phyloP scores from a whole-genome alignment of 1,140 invertebrate genomes.

The Caerostris darwini region DNA sequence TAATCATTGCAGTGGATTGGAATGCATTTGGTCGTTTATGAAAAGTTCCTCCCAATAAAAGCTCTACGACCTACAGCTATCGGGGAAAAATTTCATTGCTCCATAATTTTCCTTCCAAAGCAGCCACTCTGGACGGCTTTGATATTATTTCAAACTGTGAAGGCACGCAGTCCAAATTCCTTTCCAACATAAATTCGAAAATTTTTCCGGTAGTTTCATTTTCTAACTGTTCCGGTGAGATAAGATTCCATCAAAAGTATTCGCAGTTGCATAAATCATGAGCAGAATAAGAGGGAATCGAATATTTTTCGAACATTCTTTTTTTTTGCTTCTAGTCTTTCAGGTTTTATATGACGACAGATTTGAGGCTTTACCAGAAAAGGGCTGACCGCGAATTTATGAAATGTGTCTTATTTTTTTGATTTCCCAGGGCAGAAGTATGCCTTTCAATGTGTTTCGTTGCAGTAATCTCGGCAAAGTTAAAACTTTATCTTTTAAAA shows the following conservation, averaged over 20 bases:
- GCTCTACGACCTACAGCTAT: neutral
- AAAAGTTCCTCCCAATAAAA: conserved; percentile 17
- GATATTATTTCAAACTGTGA: conserved; percentile 53
- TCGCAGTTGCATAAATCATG: conserved; percentile 54
- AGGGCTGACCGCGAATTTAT: conserved; percentile 18
- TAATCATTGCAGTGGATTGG: conserved; percentile 17
- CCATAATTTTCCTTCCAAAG: conserved; percentile 46
- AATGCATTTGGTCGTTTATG: neutral
- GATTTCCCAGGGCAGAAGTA: neutral
- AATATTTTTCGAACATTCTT: conserved; percentile 25
- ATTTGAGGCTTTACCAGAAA: neutral
- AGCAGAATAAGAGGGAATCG: conserved; percentile 1
- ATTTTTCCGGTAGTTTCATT: conserved; percentile 63
- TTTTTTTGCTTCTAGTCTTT: neutral
- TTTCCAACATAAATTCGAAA: conserved; percentile 52
- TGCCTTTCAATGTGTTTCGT: too few relatives aligned
- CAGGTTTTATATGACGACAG: conserved; percentile 40
- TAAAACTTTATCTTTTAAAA: too few relatives aligned
- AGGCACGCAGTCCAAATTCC: neutral
- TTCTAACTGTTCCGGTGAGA: conserved; percentile 62
- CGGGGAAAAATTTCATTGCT: conserved; percentile 34
- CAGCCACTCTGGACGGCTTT: neutral
- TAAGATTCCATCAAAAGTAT: conserved; percentile 67
- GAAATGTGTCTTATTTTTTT: neutral
- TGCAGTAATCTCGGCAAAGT: too few relatives aligned